Conservation (phyloP, 2,888 invertebrate genomes). For the Stenoptilia bipunctidactyla region DNA sequence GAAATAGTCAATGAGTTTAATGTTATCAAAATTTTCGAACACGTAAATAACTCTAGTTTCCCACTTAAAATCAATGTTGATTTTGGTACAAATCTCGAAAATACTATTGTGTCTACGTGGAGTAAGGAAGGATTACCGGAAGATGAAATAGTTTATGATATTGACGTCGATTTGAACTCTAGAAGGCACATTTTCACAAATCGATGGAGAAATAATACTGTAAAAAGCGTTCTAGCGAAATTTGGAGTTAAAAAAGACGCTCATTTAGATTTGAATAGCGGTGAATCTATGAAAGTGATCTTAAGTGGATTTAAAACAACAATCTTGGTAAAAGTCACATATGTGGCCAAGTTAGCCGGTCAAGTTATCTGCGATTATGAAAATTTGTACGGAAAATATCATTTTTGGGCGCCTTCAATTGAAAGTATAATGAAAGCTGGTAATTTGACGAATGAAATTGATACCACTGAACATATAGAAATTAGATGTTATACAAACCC, state of each 20-base stretch:
- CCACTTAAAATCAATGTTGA: conserved; percentile 20
- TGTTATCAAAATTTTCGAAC: conserved; percentile 24
- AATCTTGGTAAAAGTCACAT: conserved; percentile 30
- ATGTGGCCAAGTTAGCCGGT: conserved; percentile 30
- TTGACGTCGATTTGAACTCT: conserved; percentile 26
- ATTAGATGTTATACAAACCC: conserved; percentile 37
- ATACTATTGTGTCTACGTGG: conserved; percentile 30
- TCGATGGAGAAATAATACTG: conserved; percentile 31
- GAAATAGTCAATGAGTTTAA: conserved; percentile 20
- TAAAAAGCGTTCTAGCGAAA: conserved; percentile 17
- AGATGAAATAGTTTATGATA: conserved; percentile 26
- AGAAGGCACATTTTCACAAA: conserved; percentile 22
- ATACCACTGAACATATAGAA: conserved; percentile 34
- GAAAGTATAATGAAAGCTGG: conserved; percentile 37
- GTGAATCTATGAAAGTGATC: conserved; percentile 24
- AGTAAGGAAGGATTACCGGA: conserved; percentile 26
- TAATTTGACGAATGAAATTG: conserved; percentile 31
- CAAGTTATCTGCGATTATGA: conserved; percentile 36
- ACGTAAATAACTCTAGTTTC: conserved; percentile 33
- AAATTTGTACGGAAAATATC: conserved; percentile 37
- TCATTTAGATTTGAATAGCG: conserved; percentile 25
- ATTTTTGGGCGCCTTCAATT: conserved; percentile 41
- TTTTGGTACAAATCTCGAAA: conserved; percentile 25
- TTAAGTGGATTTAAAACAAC: conserved; percentile 31
- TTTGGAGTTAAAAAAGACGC: conserved; percentile 26